phyloP scores from a whole-genome alignment of 2,888 invertebrate species.

The Dyspetes luteomarginatus region DNA sequence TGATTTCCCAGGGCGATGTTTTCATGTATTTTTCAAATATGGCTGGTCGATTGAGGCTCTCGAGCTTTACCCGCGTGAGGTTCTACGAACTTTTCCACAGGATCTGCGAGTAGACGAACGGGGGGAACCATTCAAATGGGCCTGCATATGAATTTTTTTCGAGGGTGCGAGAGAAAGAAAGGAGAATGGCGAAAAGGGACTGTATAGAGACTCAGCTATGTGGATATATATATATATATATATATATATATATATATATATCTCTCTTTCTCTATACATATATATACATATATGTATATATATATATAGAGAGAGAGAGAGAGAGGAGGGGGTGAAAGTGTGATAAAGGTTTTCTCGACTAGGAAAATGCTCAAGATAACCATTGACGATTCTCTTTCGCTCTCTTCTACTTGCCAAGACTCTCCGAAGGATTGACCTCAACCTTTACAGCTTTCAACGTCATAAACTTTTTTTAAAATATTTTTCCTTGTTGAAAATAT shows the following conservation, averaged over 20 bases:
- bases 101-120: constrained; percentile 16
- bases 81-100: constrained; percentile 4
- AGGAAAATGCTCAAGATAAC: constrained; percentile 14
- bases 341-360: constrained; percentile 12
- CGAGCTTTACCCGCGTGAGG: too few relatives aligned
- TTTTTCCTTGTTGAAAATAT: background rate
- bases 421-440: background rate
- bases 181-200: background rate
- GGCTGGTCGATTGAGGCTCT: background rate
- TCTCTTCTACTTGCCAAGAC: background rate
- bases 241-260: too few relatives aligned
- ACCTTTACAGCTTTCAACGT: background rate
- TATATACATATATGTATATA: too few relatives aligned
- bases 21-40: constrained; percentile 59
- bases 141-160: constrained; percentile 47
- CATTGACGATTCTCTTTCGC: constrained; percentile 20
- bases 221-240: too few relatives aligned
- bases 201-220: background rate
- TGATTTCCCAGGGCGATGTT: constrained; percentile 60
- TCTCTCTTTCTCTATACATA: too few relatives aligned
- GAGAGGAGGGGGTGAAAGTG: constrained; percentile 2
- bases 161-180: constrained; percentile 9
- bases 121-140: constrained; percentile 31
- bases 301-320: background rate
- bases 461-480: background rate